Evolutionary conservation across 1,140 invertebrate species (phyloP).

Genomic region (Eulimnadia texana): DNA sequence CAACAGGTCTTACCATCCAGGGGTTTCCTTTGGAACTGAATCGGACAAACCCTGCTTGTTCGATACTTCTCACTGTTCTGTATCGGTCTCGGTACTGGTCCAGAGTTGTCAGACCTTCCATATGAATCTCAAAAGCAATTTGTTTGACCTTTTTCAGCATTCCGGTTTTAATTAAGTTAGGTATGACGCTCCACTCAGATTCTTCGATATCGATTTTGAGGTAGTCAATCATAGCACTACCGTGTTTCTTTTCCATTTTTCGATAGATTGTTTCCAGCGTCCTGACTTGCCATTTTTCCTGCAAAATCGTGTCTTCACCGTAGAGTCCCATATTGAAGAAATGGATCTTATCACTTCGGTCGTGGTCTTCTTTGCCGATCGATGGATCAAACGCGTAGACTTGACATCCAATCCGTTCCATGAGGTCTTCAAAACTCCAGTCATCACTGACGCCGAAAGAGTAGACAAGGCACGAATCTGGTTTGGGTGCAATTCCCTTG

Average conservation of each 20-base stretch:
- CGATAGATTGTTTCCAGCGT: neutral
- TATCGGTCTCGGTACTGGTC: neutral
- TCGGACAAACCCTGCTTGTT: neutral
- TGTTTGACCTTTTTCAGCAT: conserved; percentile 11
- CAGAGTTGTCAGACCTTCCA: neutral
- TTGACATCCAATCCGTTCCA: conserved; percentile 15
- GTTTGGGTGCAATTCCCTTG: conserved; percentile 1
- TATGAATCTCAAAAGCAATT: conserved; percentile 12
- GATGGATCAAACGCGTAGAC: conserved; percentile 18
- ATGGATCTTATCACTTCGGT: neutral
- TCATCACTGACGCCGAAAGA: conserved; percentile 18
- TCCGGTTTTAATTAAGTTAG: neutral
- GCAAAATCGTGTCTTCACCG: neutral
- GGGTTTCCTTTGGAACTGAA: neutral
- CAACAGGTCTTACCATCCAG: neutral
- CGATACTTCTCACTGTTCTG: neutral
- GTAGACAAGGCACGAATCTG: conserved; percentile 16
- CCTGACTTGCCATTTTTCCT: conserved; percentile 5
- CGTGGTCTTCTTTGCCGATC: neutral
- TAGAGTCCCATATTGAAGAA: conserved; percentile 10
- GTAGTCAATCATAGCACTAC: conserved; percentile 12
- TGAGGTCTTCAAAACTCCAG: conserved; percentile 17
- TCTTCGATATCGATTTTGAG: conserved; percentile 20
- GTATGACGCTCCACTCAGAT: conserved; percentile 12
- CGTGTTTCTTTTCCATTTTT: neutral